A percentile compares a stretch with the other conserved stretches of the same genome.
phyloP scores from a whole-genome alignment of 2,113 vertebrate species.

The Columbina picui region DNA sequence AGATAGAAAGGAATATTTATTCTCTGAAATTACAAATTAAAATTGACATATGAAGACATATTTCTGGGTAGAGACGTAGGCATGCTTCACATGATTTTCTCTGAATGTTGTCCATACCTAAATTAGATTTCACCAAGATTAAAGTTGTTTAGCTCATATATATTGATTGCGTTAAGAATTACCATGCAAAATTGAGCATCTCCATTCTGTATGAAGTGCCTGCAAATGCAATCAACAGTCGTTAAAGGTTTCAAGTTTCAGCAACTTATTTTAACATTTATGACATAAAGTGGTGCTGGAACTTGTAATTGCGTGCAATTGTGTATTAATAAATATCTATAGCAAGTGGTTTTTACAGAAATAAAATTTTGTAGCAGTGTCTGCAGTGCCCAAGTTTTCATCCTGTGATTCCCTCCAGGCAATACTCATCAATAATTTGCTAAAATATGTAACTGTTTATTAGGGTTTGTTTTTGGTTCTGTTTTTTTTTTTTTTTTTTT shows the following conservation, averaged over 20 bases:
- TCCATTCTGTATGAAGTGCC: slow-evolving; percentile 65
- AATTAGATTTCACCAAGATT: slow-evolving; percentile 76
- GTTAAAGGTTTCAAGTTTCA: slow-evolving; percentile 57
- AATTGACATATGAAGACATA: not conserved
- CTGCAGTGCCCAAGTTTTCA: not conserved
- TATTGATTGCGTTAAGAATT: slow-evolving; percentile 72
- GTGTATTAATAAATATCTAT: slow-evolving; percentile 50
- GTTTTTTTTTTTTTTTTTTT: no score
- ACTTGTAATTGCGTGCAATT: slow-evolving; percentile 32
- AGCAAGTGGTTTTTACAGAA: not conserved
- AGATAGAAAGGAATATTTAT: not conserved
- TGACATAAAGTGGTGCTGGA: not conserved
- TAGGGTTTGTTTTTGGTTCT: no score
- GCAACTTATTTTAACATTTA: slow-evolving; percentile 58
- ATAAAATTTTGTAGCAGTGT: not conserved
- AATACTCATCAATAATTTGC: slow-evolving; percentile 29
- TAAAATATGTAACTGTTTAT: slow-evolving; percentile 60
- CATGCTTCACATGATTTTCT: slow-evolving; percentile 28
- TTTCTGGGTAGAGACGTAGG: not conserved
- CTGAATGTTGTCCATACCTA: slow-evolving; percentile 63
- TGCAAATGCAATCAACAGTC: slow-evolving; percentile 55
- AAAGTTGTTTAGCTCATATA: slow-evolving; percentile 66
- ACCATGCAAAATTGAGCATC: slow-evolving; percentile 67
- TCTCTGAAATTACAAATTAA: not conserved
- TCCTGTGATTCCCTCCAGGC: not conserved